These are phyloP conservation scores for Gastracanthus pulcherrimus DNA, from an alignment of 2,888 invertebrate species.

Conservation along the genomic window DNA sequence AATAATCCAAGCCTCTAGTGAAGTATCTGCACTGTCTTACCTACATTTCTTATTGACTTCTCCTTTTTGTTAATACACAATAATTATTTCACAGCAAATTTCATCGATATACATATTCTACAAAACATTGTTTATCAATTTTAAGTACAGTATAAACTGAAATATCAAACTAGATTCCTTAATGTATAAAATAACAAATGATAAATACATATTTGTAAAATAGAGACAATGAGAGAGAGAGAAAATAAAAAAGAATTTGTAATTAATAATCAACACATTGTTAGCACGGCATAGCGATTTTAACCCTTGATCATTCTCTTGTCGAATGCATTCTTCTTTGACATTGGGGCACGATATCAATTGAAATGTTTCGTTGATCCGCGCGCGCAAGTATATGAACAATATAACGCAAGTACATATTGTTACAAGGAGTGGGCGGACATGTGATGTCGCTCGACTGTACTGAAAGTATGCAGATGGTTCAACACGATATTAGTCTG, in stretches of 20 bases:
- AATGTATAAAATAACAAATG: no score
- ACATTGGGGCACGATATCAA: conserved; percentile 59
- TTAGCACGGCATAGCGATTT: conserved; percentile 13
- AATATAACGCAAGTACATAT: conserved; percentile 48
- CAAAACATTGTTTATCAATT: no score
- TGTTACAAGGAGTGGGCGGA: not conserved
- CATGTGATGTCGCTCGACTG: not conserved
- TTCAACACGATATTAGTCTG: conserved; percentile 62
- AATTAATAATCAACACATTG: conserved; percentile 23
- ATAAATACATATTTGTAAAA: no score
- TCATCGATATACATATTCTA: no score
- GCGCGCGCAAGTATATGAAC: conserved; percentile 44
- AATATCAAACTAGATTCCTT: no score
- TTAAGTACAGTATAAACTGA: no score
- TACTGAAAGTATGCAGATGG: conserved; percentile 59
- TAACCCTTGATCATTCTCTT: conserved; percentile 54
- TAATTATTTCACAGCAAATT: no score
- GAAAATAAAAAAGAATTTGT: not conserved
- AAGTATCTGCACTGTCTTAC: not conserved
- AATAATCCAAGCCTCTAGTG: conserved; percentile 45
- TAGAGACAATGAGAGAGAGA: no score
- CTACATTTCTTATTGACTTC: not conserved
- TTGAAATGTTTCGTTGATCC: conserved; percentile 55
- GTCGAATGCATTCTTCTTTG: conserved; percentile 59
- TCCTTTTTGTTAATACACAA: no score